A percentile compares a stretch with the other conserved stretches of the same genome.
Evolutionary conservation across 2,888 invertebrate species (phyloP).

Genomic region (Ceriagrion tenellum): DNA sequence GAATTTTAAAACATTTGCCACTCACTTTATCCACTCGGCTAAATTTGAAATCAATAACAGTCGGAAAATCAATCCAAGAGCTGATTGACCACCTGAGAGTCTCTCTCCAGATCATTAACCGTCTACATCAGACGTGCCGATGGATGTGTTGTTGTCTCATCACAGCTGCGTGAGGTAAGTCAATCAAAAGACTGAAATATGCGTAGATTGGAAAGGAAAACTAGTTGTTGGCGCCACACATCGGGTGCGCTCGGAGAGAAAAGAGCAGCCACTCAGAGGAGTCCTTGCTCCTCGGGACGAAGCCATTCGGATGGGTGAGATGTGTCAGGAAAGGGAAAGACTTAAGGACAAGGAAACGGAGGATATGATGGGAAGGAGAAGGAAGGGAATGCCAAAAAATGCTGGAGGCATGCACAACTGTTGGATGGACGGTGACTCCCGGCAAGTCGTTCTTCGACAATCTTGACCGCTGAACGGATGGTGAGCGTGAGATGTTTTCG

Average conservation of each 20-base stretch:
- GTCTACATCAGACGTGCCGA: background rate
- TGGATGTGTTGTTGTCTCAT: background rate
- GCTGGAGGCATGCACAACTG: background rate
- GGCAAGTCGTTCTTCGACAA: background rate
- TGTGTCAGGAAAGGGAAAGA: conserved; percentile 58
- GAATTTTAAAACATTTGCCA: too few relatives aligned
- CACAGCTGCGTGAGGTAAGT: background rate
- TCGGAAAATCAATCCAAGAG: too few relatives aligned
- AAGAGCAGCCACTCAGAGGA: too few relatives aligned
- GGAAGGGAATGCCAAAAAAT: background rate
- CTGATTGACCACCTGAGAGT: too few relatives aligned
- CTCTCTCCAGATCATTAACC: background rate
- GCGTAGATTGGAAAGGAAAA: background rate
- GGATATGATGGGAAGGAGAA: background rate
- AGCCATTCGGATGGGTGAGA: background rate
- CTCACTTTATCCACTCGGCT: too few relatives aligned
- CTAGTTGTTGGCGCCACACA: too few relatives aligned
- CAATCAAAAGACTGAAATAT: background rate
- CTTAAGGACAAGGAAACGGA: conserved; percentile 27
- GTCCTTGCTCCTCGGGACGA: background rate
- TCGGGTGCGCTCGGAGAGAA: too few relatives aligned
- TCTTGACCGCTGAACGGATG: background rate
- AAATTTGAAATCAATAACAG: too few relatives aligned
- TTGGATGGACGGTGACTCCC: background rate
- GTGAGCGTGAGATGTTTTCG: background rate